Evolutionary conservation across 1,140 invertebrate species (phyloP), one percentile per base, ranked within the genome.

Genomic region (Orussus abietinus): DNA sequence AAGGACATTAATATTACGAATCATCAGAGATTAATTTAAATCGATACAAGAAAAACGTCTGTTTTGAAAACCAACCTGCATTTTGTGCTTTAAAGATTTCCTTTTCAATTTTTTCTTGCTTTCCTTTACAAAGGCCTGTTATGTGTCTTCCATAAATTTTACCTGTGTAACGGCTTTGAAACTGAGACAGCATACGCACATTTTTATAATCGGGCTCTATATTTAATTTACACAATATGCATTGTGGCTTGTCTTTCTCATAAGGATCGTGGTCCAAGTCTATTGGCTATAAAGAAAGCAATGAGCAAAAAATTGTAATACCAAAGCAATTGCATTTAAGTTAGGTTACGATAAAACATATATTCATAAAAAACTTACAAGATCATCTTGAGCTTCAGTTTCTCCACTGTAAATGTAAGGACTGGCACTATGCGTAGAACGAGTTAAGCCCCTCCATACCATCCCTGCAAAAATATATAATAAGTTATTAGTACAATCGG

Each of bases 181-280:
- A 98, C 64, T 98, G 96, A 10, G 92, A 95, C 2, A 98, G 65
- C 4, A 98, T 66, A 38, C 86, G 81, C 0, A 85, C 79, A 73
- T 98, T 98, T 69, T 96, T 98, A 59, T 94, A 98, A 73, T 96
- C 81, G 1, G 90, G 83, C 7, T 75, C 71, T 32, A 98, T 84
- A 17, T 90, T 80, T 42, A 88, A 72, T 70, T 85, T 82, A 69
- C 95, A 98, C n/a, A 98, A 68, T 49, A 97, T 81, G 58, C 95
- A 98, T 54, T 81, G 63, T 7, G 66, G 69, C 40, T 74, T 80
- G 43, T 86, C 81, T 58, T 84, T 86, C 59, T 83, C 71, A 55
- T 81, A 98, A 1, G 94, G 94, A 77, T 96, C 96, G 32, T 57
- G 18, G 44, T 79, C 66, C 58, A 90, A 80, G 35, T 83, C 76